Evolutionary conservation across 2,797 vertebrate species (phyloP).

Genomic region (Microhierax caerulescens): DNA sequence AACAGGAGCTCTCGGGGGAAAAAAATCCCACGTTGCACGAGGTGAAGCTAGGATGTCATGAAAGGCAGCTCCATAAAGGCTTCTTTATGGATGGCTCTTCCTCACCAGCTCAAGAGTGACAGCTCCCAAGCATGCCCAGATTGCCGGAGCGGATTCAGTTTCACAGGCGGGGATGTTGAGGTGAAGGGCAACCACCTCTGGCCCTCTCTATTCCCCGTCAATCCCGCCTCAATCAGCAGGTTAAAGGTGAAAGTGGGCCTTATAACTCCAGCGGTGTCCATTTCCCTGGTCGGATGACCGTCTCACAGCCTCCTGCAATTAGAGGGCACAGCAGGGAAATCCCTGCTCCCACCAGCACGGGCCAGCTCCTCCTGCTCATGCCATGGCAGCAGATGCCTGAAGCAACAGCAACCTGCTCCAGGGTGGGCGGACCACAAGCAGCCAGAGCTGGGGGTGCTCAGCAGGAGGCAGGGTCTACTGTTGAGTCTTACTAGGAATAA

Average conservation of each 20-base stretch:
- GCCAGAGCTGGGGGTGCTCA: not conserved
- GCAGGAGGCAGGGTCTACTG: not conserved
- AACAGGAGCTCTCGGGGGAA: not conserved
- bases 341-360: not conserved
- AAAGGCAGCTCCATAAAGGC: slow-evolving; percentile 35
- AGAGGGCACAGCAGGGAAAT: not conserved
- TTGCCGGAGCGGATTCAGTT: accelerated
- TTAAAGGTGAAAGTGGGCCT: slow-evolving; percentile 2
- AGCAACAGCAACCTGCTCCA: not conserved
- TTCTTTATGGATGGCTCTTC: slow-evolving; percentile 28
- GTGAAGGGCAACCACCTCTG: slow-evolving; percentile 50
- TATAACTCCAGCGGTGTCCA: not conserved
- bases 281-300: not conserved
- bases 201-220: not conserved
- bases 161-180: not conserved
- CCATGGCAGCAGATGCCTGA: accelerated
- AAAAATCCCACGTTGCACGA: accelerated
- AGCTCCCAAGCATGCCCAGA: not conserved
- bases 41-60: not conserved
- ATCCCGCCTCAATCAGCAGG: not conserved
- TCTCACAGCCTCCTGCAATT: not conserved
- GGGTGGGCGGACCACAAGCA: accelerated
- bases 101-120: not conserved
- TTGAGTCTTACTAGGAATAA: not conserved
- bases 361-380: not conserved